Conservation (phyloP, 2,113 vertebrate species). For the Oncorhynchus tshawytscha region DNA sequence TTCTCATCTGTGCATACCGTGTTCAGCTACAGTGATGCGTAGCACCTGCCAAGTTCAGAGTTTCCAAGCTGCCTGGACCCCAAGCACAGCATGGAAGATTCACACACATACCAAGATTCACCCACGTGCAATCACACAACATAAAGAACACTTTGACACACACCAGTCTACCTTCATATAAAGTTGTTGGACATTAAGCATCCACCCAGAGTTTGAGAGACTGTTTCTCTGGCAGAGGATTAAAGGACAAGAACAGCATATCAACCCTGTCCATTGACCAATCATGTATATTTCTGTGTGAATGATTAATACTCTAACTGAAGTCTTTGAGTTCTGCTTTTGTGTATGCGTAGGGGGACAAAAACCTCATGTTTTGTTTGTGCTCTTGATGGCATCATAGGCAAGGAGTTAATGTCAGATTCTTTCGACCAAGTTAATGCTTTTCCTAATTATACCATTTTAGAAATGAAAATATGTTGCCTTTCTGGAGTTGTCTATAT, state of each 20-base stretch:
- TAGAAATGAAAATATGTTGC: slow-evolving; percentile 12
- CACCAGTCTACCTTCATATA: no score
- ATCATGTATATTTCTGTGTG: slow-evolving; percentile 16
- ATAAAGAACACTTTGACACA: neutral
- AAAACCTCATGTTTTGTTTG: neutral
- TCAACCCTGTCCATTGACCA: neutral
- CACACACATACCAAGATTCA: neutral
- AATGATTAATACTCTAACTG: neutral
- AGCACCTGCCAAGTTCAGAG: neutral
- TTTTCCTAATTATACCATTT: neutral
- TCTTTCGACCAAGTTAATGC: slow-evolving; percentile 18
- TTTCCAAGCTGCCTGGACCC: slow-evolving; percentile 1
- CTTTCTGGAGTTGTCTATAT: slow-evolving; percentile 33
- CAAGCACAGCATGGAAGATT: neutral
- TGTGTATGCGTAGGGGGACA: neutral
- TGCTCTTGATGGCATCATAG: slow-evolving; percentile 10
- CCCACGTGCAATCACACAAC: neutral
- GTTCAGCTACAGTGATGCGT: slow-evolving; percentile 84
- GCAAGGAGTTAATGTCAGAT: neutral
- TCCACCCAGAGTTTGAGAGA: no score
- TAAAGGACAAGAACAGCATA: neutral
- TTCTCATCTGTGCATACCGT: slow-evolving; percentile 92
- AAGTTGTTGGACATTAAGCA: no score
- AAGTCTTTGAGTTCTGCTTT: neutral
- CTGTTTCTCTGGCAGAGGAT: no score